Evolutionary conservation across 2,888 invertebrate species (phyloP).

Genomic region (Hofmannophila pseudospretella): DNA sequence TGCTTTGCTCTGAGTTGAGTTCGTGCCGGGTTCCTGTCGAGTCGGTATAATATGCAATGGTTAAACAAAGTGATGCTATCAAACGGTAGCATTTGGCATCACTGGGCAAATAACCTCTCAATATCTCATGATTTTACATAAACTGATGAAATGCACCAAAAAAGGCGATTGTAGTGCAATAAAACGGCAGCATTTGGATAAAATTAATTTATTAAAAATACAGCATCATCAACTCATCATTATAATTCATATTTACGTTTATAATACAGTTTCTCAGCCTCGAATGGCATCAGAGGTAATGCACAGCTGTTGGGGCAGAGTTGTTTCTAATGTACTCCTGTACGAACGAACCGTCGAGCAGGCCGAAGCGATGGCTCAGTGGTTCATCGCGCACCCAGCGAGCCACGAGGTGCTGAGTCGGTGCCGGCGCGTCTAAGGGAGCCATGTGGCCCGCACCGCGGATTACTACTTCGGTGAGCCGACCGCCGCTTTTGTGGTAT

Average conservation of each 20-base stretch:
- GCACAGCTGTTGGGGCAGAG: slow-evolving; percentile 10
- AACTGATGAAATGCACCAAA: too few relatives aligned
- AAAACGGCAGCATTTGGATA: too few relatives aligned
- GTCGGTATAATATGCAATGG: too few relatives aligned
- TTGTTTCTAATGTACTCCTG: slow-evolving; percentile 24
- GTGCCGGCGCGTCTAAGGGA: slow-evolving; percentile 77
- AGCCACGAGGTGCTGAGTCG: slow-evolving; percentile 71
- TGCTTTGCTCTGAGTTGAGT: too few relatives aligned
- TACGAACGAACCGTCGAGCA: slow-evolving; percentile 19
- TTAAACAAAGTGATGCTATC: too few relatives aligned
- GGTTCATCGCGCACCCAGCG: slow-evolving; percentile 63
- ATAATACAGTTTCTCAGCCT: neutral
- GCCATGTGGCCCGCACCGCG: slow-evolving; percentile 82
- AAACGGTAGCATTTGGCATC: too few relatives aligned
- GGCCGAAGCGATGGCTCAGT: slow-evolving; percentile 19
- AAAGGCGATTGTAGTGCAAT: too few relatives aligned
- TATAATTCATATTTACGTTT: neutral
- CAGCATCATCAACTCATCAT: neutral
- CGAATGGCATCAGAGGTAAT: slow-evolving; percentile 1
- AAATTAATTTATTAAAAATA: neutral
- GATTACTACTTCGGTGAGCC: slow-evolving; percentile 75
- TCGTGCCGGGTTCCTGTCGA: too few relatives aligned
- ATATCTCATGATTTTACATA: too few relatives aligned
- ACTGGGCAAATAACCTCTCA: too few relatives aligned
- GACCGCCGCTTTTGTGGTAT: slow-evolving; percentile 72